These are phyloP conservation scores for Caligus rogercresseyi DNA, from an alignment of 1,140 invertebrate genomes.

Conservation along the genomic window DNA sequence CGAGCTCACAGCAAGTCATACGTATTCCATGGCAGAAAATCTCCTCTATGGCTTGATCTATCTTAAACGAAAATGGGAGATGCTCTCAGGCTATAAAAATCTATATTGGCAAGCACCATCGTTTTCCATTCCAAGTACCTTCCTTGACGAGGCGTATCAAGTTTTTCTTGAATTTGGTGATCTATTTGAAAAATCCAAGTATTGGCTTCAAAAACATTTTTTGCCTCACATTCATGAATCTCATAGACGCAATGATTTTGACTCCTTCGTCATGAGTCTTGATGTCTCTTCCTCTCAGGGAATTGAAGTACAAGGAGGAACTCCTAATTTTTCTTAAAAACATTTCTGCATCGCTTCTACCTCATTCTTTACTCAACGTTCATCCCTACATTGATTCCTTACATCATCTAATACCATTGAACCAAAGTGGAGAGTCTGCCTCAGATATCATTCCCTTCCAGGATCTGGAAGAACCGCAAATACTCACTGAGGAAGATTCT, in stretches of 20 bases:
- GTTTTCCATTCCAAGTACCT: neutral
- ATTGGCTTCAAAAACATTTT: neutral
- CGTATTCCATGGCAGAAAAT: neutral
- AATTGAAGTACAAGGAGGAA: neutral
- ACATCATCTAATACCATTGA: too few species aligned
- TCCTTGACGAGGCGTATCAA: neutral
- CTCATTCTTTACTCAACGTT: neutral
- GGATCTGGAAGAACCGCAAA: neutral
- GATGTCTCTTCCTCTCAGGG: too few species aligned
- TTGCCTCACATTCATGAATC: neutral
- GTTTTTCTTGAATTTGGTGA: neutral
- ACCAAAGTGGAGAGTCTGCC: too few species aligned
- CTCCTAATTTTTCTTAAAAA: neutral
- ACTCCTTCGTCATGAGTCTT: neutral
- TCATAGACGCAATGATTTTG: neutral
- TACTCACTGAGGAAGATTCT: too few species aligned
- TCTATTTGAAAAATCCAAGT: neutral
- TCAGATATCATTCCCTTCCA: neutral
- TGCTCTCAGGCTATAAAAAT: neutral
- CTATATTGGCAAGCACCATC: neutral
- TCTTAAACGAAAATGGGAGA: constrained; percentile 1
- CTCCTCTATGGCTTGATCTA: neutral
- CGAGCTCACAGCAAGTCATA: neutral
- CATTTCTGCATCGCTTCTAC: neutral
- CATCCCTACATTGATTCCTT: neutral